Conservation (phyloP, 2,113 vertebrate species). For the Gallinago paraguaiae region DNA sequence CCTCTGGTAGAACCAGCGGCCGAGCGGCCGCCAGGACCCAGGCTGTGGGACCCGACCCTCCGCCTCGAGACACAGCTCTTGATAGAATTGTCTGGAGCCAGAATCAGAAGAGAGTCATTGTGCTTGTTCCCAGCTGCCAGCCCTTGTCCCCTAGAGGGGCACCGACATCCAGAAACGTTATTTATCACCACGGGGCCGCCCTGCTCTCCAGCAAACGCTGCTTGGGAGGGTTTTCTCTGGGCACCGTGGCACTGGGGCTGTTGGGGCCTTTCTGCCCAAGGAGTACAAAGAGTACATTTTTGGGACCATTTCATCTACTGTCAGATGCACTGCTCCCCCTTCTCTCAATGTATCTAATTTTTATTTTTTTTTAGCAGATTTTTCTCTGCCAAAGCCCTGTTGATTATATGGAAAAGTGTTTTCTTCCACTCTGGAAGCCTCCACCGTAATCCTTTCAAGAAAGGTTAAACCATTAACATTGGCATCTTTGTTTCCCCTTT, state of each 20-base stretch:
- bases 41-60: background rate
- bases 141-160: background rate
- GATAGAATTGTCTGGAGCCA: background rate
- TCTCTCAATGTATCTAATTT: background rate
- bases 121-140: background rate
- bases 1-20: background rate
- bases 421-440: background rate
- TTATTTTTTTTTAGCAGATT: background rate
- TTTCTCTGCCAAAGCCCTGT: background rate
- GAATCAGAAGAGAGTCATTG: background rate
- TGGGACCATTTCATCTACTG: background rate
- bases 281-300: background rate
- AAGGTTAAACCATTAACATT: background rate
- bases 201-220: background rate
- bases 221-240: background rate
- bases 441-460: background rate
- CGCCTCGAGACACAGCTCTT: background rate
- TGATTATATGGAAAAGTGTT: background rate
- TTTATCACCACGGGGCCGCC: background rate
- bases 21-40: background rate
- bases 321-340: background rate
- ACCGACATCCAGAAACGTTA: background rate
- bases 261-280: background rate
- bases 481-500: slow-evolving; percentile 5
- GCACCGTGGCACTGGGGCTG: background rate